Percentiles rank a stretch among this genome's conserved stretches.
Evolutionary conservation across 2,888 invertebrate genomes (phyloP).

Genomic region (Tuta absoluta): DNA sequence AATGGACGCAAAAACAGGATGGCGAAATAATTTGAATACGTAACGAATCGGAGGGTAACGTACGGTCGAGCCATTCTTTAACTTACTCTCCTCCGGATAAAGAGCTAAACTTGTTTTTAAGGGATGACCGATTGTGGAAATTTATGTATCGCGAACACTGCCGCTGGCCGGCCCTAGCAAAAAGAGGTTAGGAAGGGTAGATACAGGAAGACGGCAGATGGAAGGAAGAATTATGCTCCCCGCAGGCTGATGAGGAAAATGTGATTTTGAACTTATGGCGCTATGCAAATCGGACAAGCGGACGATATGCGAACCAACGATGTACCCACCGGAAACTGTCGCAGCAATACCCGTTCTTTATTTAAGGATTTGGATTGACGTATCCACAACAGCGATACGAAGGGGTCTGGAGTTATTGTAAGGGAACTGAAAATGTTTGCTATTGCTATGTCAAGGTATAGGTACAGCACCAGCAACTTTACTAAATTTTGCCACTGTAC

Average conservation of each 20-base stretch:
- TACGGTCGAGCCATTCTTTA: slow-evolving; percentile 74
- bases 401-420: slow-evolving; percentile 50
- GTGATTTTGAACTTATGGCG: slow-evolving; percentile 79
- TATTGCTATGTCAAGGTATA: slow-evolving; percentile 53
- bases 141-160: slow-evolving; percentile 78
- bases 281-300: slow-evolving; percentile 77
- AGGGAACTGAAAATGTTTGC: slow-evolving; percentile 50
- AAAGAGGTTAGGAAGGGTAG: slow-evolving; percentile 74
- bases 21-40: slow-evolving; percentile 79
- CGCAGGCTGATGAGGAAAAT: slow-evolving; percentile 79
- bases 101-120: slow-evolving; percentile 81
- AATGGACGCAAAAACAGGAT: slow-evolving; percentile 75
- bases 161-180: slow-evolving; percentile 73
- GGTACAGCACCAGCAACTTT: slow-evolving; percentile 54
- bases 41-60: slow-evolving; percentile 77
- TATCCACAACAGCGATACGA: slow-evolving; percentile 49
- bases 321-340: slow-evolving; percentile 52
- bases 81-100: slow-evolving; percentile 74
- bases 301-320: slow-evolving; percentile 53
- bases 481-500: slow-evolving; percentile 53
- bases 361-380: slow-evolving; percentile 61
- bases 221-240: slow-evolving; percentile 78
- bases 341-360: slow-evolving; percentile 59
- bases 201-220: slow-evolving; percentile 79
- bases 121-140: slow-evolving; percentile 81